Conservation (phyloP, 2,113 vertebrate species). For the Microcebus tavaratra region DNA sequence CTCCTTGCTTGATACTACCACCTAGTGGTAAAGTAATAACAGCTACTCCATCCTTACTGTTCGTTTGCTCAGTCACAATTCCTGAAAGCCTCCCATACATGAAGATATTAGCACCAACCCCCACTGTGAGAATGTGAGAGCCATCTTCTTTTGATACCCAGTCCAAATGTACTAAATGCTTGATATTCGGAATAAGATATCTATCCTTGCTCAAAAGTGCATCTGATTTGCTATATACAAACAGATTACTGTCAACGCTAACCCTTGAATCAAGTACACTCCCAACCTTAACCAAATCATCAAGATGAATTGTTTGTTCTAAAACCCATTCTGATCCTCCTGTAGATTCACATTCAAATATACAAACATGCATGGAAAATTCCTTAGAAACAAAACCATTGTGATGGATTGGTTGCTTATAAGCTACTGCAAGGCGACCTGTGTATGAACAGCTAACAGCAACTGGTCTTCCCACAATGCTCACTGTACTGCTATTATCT, state of each 20-base stretch:
- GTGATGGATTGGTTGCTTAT: constrained; percentile 91
- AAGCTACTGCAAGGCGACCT: constrained; percentile 95
- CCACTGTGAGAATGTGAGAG: constrained; percentile 97
- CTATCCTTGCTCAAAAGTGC: constrained; percentile 92
- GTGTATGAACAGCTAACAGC: constrained; percentile 99
- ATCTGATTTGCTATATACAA: constrained; percentile 98
- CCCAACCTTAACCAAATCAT: constrained; percentile 92
- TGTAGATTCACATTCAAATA: constrained; percentile 98
- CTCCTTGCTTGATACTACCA: constrained; percentile 98
- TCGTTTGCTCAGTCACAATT: constrained; percentile 94
- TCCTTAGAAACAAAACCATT: constrained; percentile 89
- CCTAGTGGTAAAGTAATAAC: constrained; percentile 97
- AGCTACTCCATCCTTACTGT: constrained; percentile 95
- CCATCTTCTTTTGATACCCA: constrained; percentile 99
- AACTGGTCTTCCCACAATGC: constrained; percentile 93
- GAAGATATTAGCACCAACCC: constrained; percentile 97
- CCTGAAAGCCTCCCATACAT: constrained; percentile 98
- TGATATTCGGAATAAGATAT: constrained; percentile 92
- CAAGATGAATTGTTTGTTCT: constrained; percentile 97
- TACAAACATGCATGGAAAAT: constrained; percentile 99
- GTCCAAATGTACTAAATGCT: constrained; percentile 98
- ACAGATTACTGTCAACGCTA: constrained; percentile 98
- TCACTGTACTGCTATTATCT: constrained; percentile 94
- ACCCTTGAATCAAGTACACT: constrained; percentile 93
- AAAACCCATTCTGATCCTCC: constrained; percentile 98